These are phyloP conservation scores for Nycticebus coucang DNA, from an alignment of 2,113 vertebrate species.

Conservation along the genomic window DNA sequence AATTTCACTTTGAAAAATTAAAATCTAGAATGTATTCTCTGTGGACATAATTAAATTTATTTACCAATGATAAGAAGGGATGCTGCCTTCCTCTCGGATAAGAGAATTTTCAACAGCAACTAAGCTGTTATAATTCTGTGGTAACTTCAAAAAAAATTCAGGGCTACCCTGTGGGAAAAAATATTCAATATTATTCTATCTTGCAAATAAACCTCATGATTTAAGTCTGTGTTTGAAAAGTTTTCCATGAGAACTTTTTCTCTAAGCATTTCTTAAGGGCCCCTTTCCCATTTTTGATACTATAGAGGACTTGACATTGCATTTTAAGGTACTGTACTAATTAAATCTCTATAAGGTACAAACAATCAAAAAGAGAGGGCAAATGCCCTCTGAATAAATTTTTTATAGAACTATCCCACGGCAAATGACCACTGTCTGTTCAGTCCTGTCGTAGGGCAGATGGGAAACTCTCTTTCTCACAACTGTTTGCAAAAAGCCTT, in stretches of 20 bases:
- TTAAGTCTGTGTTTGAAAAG: slow-evolving; percentile 34
- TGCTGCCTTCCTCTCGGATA: background rate
- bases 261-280: background rate
- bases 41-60: slow-evolving; percentile 33
- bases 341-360: background rate
- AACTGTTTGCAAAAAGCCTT: background rate
- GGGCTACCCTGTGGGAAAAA: background rate
- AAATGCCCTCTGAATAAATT: background rate
- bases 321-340: background rate
- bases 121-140: slow-evolving; percentile 28
- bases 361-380: background rate
- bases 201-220: background rate
- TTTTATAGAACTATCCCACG: background rate
- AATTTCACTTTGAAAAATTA: slow-evolving; percentile 64
- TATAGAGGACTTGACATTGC: background rate
- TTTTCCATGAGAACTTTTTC: background rate
- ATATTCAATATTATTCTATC: background rate
- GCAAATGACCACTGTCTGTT: background rate
- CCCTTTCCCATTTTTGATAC: background rate
- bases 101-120: slow-evolving; percentile 6
- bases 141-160: slow-evolving; percentile 26
- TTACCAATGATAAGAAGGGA: background rate
- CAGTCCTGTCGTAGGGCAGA: background rate
- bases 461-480: background rate
- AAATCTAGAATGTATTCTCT: slow-evolving; percentile 42